Evolutionary conservation across 2,797 vertebrate genomes (phyloP), one percentile per base, ranked within the genome.

Genomic region (Pitangus sulphuratus): DNA sequence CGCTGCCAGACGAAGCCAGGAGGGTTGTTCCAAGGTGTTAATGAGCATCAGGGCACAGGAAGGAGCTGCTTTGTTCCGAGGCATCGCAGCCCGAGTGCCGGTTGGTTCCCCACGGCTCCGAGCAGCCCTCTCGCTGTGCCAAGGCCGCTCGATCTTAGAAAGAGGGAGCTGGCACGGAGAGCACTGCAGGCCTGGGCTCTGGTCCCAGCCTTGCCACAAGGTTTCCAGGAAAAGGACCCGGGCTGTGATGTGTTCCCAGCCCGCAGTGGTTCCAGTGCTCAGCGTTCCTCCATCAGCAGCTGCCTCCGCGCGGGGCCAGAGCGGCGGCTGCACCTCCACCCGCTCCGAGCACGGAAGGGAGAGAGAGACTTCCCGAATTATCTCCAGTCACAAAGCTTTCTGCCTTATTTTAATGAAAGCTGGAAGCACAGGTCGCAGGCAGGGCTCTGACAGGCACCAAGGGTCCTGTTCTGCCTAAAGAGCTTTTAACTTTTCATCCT

Each of bases 11-110:
- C 0, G 2, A 75, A 50, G 15, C 57, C 40, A 1, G 22, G 69
- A 2, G 2, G 58, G 45, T 11, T 50, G n/a, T 66, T 56, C n/a
- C n/a, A 33, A 68, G 86, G 74, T 24, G 50, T 19, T 80, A 2
- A 54, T 40, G 54, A 39, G 61, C 77, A 16, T 9, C 92, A 7
- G 80, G 30, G 76, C 65, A 33, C 57, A 28, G 64, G 17, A 71
- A 78, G 1, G 8, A 37, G 79, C 86, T 45, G 69, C 86, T 61
- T 30, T 16, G 3, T 8, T 18, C 16, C 3, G 69, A 47, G 79
- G 19, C 4, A 16, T 2, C 75, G 5, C 8, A 1, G n/a, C 5
- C 54, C 11, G 0, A 8, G 58, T 2, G 1, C 0, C 0, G 6
- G 7, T 5, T 1, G 16, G 10, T 84, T 75, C 30, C 75, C 77